Percentiles rank a stretch among this genome's conserved stretches.
Evolutionary conservation across 37 sponge, comb jelly and placozoan genomes (phyloP).

Genomic region (Chondrilla cf. caribensis): DNA sequence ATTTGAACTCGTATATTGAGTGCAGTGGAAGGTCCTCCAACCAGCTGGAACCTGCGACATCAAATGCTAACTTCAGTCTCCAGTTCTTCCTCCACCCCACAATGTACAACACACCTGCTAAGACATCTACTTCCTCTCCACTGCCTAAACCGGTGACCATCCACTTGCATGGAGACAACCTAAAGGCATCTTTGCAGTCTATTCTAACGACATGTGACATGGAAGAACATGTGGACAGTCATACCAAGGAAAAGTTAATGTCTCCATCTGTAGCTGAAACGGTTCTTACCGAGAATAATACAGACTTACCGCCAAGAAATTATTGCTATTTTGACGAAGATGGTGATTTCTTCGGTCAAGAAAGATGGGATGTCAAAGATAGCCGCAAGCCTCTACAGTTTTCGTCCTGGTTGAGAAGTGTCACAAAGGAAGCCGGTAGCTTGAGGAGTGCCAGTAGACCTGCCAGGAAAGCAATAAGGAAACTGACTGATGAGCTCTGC

Average conservation of each 20-base stretch:
- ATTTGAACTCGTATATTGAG: conserved; percentile 30
- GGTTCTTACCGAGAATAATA: neutral
- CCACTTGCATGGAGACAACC: neutral
- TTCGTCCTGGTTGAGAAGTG: neutral
- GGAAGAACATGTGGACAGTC: neutral
- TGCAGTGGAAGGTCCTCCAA: no score
- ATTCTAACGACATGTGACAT: neutral
- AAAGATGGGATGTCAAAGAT: neutral
- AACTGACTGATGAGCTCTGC: neutral
- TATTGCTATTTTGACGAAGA: conserved; percentile 23
- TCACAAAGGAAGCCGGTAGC: neutral
- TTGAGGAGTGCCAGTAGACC: neutral
- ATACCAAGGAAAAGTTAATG: neutral
- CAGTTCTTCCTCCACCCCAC: conserved; percentile 12
- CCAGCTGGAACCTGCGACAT: neutral
- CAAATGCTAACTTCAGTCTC: neutral
- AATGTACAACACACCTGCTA: no score
- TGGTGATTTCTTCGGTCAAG: neutral
- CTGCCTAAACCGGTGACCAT: neutral
- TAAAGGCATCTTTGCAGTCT: neutral
- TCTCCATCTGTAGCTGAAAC: no score
- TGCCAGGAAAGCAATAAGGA: neutral
- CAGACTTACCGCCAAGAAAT: neutral
- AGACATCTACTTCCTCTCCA: neutral
- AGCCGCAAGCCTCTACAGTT: neutral